These are phyloP conservation scores for Limosa lapponica DNA, from an alignment of 2,797 vertebrate genomes.

Conservation along the genomic window DNA sequence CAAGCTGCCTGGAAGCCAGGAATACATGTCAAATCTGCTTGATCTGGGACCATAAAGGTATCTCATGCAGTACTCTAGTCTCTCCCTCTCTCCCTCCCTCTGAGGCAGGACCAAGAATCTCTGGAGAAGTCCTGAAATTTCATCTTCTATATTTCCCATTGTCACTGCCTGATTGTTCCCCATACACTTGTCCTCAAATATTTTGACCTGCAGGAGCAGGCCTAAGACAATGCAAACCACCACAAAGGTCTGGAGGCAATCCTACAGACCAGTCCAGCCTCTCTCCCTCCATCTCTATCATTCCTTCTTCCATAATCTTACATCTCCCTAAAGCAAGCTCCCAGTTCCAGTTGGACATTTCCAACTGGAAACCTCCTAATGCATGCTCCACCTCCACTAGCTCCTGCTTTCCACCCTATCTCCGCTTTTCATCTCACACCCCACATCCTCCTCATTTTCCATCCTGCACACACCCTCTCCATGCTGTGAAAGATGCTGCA, in stretches of 20 bases:
- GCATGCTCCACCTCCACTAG: neutral
- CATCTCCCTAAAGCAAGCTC: neutral
- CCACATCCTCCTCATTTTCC: neutral
- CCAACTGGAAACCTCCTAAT: neutral
- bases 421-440: neutral
- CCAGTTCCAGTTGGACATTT: neutral
- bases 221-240: neutral
- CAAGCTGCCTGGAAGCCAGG: neutral
- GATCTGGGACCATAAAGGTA: neutral
- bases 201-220: neutral
- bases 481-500: neutral
- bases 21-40: neutral
- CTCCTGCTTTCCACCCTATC: neutral
- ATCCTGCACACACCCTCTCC: neutral
- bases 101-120: neutral
- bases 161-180: neutral
- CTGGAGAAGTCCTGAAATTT: neutral
- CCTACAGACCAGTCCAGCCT: fast-evolving
- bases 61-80: neutral
- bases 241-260: neutral
- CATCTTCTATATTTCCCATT: neutral
- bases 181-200: neutral
- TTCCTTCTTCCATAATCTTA: neutral
- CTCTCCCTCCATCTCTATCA: neutral
- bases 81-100: neutral